Base-by-base conservation (phyloP, 2,888 invertebrate species). In the Phyto melanocephala region DNA sequence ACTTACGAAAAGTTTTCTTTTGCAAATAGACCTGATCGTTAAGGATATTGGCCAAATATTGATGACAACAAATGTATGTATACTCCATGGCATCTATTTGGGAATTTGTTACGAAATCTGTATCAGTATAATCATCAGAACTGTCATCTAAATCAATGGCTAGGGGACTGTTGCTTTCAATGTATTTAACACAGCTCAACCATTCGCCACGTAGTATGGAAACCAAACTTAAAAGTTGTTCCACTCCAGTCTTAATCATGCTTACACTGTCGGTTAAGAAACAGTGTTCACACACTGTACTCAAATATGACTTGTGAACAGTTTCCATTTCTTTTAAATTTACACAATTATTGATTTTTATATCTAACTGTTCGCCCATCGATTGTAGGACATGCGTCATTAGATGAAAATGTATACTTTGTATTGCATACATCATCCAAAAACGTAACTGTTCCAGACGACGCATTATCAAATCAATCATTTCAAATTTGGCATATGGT, bases 401-500 rank as follows among this genome's bases (percentile, higher is more conserved):
- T 33, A 93, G 85, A 88, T 93, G 92, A 35, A 91, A 90, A 81
- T 93, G 93, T 77, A 93, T 89, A 42, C 91, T 92, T 70, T 92
- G 92, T 58, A 93, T 88, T 1, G 93, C 90, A 81, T 93, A 92
- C 20, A 93, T 88, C 52, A 93, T 88, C 93, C 93, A 93, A 84
- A 93, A 93, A 74, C 93, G 90, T 22, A 93, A 83, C 35, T 92
- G 91, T 75, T 93, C 92, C 40, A 93, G 87, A 2, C 93, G 90
- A 28, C 92, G 90, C 78, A 90, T 87, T n/a, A 89, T 87, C 54
- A 90, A 81, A 35, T 89, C 90, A 3, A 88, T 84, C 77, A 90
- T 87, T 83, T 87, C 88, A 37, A 90, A 84, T 2, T 87, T 86
- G 0, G 86, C 87, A 70, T 88, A 91, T 0, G 88, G 85, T 15